Evolutionary conservation across 2,888 invertebrate genomes (phyloP).

Genomic region (Halictus quadricinctus): DNA sequence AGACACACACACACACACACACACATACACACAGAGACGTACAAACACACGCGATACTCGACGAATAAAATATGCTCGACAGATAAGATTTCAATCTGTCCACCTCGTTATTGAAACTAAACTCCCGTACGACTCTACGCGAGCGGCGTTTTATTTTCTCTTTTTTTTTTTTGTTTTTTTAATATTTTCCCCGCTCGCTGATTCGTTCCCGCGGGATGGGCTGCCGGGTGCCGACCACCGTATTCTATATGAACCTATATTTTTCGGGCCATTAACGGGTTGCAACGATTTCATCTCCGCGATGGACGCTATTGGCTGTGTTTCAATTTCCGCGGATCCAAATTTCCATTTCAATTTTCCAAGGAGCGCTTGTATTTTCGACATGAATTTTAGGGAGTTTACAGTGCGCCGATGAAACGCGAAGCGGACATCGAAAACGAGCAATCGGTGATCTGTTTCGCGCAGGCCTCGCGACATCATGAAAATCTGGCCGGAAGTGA

Average conservation of each 20-base stretch:
- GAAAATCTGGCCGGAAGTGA: background rate
- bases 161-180: background rate
- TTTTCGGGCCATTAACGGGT: conserved; percentile 16
- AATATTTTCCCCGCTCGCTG: background rate
- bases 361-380: background rate
- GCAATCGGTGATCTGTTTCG: background rate
- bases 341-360: background rate
- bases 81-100: conserved; percentile 21
- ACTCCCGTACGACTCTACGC: background rate
- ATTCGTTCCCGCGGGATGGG: conserved; percentile 2
- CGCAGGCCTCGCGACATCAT: background rate
- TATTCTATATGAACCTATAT: conserved; percentile 8
- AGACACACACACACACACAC: background rate
- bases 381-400: conserved; percentile 9
- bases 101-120: conserved; percentile 14
- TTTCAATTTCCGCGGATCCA: conserved; percentile 37
- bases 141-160: background rate
- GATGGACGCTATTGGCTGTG: background rate
- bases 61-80: background rate
- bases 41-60: too few relatives aligned
- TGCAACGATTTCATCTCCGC: conserved; percentile 18
- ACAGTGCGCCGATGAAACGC: background rate
- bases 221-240: background rate
- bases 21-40: too few relatives aligned
- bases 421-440: background rate